Evolutionary conservation across 1,140 invertebrate species (phyloP), one percentile per base, ranked within the genome.

Genomic region (Bradynema listronoti): DNA sequence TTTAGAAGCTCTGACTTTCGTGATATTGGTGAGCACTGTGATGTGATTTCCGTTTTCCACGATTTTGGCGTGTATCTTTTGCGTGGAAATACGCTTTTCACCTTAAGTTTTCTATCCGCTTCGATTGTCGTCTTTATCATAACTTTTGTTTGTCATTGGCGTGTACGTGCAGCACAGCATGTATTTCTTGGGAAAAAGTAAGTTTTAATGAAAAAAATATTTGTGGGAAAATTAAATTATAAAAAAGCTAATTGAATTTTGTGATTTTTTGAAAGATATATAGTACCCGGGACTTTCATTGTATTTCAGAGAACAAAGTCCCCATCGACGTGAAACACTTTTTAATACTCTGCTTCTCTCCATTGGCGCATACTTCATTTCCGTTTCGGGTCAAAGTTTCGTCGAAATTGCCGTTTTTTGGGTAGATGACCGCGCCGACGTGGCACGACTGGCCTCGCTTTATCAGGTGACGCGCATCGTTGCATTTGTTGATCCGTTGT

Each of bases 391-490:
- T 3, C 73, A 76, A 43, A 69, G 65, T 7, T 76, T 70, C 54
- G 67, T 76, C 30, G 73, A 76, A 50, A 78, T 76, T 30, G 75
- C 72, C 4, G 73, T 76, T 6, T 73, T 76, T 54, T 78, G 71
- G 65, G 76, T 75, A 0, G 58, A 77, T 39, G 76, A 76, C 29
- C 46, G 69, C 14, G 57, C 54, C 9, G 73, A 68, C 24, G 54
- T 74, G 27, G 71, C 69, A 3, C 29, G 55, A 14, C 29, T 72
- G 11, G 72, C 69, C 0, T 57, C 51, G 34, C 61, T 57, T 45
- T 73, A 62, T 49, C 72, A 73, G 36, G 25, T 73, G 1, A 61
- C 59, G 4, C 33, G 73, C 24, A 69, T 76, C 24, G 60, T 65
- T 7, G 59, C 73, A 6, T 76, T 76, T 50, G 59, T 70, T n/a